Evolutionary conservation across 1,140 invertebrate genomes (phyloP).

Genomic region (Nephila pilipes): DNA sequence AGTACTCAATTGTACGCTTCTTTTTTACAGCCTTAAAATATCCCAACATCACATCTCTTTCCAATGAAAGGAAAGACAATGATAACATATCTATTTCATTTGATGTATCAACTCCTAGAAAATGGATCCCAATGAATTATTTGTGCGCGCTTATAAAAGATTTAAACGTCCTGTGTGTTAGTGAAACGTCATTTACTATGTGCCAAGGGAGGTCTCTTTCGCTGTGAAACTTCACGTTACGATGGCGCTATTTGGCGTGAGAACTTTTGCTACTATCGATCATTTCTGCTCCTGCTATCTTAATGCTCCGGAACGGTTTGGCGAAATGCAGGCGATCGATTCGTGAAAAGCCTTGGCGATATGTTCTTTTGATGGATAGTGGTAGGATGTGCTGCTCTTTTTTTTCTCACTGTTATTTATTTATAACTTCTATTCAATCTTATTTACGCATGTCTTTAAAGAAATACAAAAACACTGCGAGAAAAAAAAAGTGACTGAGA

Average conservation of each 20-base stretch:
- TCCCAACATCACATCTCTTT: too few relatives aligned
- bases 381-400: not conserved
- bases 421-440: slow-evolving; percentile 37
- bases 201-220: not conserved
- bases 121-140: not conserved
- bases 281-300: slow-evolving; percentile 47
- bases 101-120: not conserved
- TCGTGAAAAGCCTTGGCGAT: slow-evolving; percentile 14
- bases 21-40: too few relatives aligned
- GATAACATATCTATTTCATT: not conserved
- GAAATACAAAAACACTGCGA: not conserved
- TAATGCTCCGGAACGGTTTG: slow-evolving; percentile 31
- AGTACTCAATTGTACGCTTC: too few relatives aligned
- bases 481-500: not conserved
- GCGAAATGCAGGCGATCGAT: slow-evolving; percentile 32
- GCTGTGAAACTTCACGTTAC: slow-evolving; percentile 33
- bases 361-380: slow-evolving; percentile 21
- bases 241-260: slow-evolving; percentile 58
- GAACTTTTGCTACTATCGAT: slow-evolving; percentile 64
- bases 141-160: not conserved
- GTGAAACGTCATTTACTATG: slow-evolving; percentile 44
- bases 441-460: slow-evolving; percentile 41
- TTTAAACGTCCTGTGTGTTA: slow-evolving; percentile 14
- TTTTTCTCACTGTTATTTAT: not conserved
- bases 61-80: not conserved